A percentile compares a stretch with the other conserved stretches of the same genome.
Conservation (phyloP, 2,113 vertebrate species). For the Strix aluco region DNA sequence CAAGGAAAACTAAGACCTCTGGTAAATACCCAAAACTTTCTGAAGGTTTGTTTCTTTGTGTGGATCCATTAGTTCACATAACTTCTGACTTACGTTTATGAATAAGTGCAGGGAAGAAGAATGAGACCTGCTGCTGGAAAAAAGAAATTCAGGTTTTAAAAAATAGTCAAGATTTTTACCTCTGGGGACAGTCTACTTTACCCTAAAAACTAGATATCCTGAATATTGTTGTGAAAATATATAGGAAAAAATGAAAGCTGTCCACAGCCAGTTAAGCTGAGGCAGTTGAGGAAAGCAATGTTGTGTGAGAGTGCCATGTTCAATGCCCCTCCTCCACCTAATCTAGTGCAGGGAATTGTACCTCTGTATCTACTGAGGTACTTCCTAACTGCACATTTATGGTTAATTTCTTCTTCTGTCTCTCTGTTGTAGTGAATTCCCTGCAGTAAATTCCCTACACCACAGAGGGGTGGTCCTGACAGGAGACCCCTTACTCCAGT, state of each 20-base stretch:
- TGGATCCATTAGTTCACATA: background rate
- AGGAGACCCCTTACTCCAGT: background rate
- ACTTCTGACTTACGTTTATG: background rate
- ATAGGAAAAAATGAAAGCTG: background rate
- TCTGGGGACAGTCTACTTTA: background rate
- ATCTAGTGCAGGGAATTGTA: background rate
- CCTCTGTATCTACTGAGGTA: background rate
- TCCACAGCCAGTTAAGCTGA: background rate
- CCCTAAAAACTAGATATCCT: background rate
- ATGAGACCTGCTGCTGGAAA: background rate
- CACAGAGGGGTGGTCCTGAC: rapidly evolving
- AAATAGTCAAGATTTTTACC: background rate
- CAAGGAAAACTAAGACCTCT: background rate
- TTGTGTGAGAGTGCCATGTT: background rate
- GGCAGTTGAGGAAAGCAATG: background rate
- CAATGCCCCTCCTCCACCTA: background rate
- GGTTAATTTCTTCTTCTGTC: background rate
- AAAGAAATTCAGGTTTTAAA: background rate
- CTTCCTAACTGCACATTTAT: background rate
- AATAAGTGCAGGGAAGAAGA: background rate
- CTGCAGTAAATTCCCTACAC: background rate
- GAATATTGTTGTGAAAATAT: background rate
- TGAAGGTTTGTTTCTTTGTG: background rate
- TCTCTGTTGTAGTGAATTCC: background rate
- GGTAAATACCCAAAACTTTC: background rate